Evolutionary conservation across 1,140 invertebrate genomes (phyloP).

Genomic region (Nasonia giraulti): DNA sequence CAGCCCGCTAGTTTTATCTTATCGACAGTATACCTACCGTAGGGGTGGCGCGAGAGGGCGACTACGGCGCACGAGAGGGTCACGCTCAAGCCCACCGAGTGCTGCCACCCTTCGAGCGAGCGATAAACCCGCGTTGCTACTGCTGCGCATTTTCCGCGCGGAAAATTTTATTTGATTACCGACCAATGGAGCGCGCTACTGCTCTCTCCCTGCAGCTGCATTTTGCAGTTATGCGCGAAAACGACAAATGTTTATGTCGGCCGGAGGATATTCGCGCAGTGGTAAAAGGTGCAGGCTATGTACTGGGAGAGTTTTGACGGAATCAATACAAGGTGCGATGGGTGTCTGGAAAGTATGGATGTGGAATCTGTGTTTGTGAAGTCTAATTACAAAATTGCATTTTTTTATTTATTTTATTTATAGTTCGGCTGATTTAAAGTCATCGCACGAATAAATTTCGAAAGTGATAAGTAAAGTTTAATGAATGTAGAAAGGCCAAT

Average conservation of each 20-base stretch:
- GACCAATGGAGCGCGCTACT: slow-evolving; percentile 50
- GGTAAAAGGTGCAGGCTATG: neutral
- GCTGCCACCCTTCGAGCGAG: slow-evolving; percentile 67
- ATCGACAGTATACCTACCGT: slow-evolving; percentile 8
- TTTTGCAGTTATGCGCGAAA: slow-evolving; percentile 7
- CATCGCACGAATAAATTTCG: no score
- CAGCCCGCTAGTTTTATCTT: slow-evolving; percentile 21
- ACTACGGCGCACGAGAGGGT: neutral
- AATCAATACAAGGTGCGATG: neutral
- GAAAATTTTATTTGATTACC: slow-evolving; percentile 61
- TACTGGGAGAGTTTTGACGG: neutral
- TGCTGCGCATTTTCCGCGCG: slow-evolving; percentile 55
- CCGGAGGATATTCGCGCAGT: neutral
- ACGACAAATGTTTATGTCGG: slow-evolving; percentile 38
- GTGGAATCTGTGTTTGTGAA: no score
- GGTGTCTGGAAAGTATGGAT: no score
- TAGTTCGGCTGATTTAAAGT: no score
- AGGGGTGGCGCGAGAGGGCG: neutral
- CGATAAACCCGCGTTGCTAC: slow-evolving; percentile 58
- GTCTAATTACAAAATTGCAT: no score
- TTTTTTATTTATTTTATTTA: no score
- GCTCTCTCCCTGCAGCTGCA: neutral
- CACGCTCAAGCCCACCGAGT: slow-evolving; percentile 54
- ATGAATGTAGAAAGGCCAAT: no score
- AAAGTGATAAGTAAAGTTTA: no score